Conservation (phyloP, 2,888 invertebrate species). For the Phania funesta region DNA sequence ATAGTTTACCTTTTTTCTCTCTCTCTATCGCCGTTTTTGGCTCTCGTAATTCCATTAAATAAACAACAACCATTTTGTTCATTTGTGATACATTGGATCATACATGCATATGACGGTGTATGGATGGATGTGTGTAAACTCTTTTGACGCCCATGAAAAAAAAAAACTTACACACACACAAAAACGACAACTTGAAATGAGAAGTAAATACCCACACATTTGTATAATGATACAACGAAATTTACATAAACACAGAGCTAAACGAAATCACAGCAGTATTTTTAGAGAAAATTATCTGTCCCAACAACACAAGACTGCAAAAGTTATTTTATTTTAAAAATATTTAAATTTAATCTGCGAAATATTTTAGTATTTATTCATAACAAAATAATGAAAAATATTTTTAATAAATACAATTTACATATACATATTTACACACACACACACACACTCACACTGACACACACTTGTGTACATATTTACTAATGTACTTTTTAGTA, state of each 20-base stretch:
- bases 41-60: too few relatives aligned
- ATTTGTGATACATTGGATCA: too few relatives aligned
- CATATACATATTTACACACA: too few relatives aligned
- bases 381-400: conserved; percentile 54
- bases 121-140: too few relatives aligned
- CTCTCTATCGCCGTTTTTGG: too few relatives aligned
- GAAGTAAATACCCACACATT: too few relatives aligned
- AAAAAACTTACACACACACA: too few relatives aligned
- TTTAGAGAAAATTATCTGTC: conserved; percentile 9
- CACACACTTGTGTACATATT: background rate
- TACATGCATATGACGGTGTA: too few relatives aligned
- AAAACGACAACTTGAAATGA: too few relatives aligned
- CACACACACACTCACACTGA: background rate
- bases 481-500: background rate
- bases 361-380: conserved; percentile 65
- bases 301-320: conserved; percentile 37
- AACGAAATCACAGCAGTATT: background rate
- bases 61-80: too few relatives aligned
- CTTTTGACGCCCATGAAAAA: too few relatives aligned
- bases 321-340: conserved; percentile 25
- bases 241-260: background rate
- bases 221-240: background rate
- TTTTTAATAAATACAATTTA: conserved; percentile 40
- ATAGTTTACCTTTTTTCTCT: too few relatives aligned
- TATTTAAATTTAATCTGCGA: conserved; percentile 51